These are phyloP conservation scores for Petrolisthes manimaculis DNA, from an alignment of 2,888 invertebrate genomes.

Conservation along the genomic window DNA sequence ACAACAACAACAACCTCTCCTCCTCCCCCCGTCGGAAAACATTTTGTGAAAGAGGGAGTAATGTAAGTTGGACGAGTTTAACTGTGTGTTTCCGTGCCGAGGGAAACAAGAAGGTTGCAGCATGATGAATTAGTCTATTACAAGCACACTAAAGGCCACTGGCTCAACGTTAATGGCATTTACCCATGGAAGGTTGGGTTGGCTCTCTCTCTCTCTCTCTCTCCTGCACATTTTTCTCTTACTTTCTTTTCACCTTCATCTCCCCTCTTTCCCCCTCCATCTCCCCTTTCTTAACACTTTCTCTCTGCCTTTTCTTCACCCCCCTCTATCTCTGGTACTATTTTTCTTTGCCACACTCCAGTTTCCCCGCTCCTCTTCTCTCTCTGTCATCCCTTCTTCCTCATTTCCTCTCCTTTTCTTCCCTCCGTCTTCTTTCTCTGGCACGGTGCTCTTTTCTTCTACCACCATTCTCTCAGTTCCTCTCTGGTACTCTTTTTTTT, in stretches of 20 bases:
- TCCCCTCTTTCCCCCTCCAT: neutral
- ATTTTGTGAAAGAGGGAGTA: constrained; percentile 29
- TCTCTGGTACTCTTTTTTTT: constrained; percentile 2
- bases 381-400: neutral
- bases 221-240: too few relatives aligned
- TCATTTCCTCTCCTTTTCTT: neutral
- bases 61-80: constrained; percentile 57
- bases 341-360: neutral
- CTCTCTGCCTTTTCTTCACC: constrained; percentile 11
- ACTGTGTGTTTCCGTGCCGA: constrained; percentile 52
- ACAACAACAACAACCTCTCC: neutral
- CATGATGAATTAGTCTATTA: constrained; percentile 61
- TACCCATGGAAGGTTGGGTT: constrained; percentile 44
- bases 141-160: constrained; percentile 60
- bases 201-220: neutral
- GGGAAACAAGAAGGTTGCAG: constrained; percentile 36
- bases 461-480: neutral
- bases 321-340: neutral
- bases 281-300: constrained; percentile 14
- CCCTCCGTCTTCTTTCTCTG: constrained; percentile 2
- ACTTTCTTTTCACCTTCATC: too few relatives aligned
- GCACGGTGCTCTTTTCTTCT: neutral
- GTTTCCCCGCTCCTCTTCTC: neutral
- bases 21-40: neutral
- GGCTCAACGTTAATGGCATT: constrained; percentile 51